Base-by-base conservation (phyloP, 92 coral and sea anemone species). In the Umimayanthus chanpuru region DNA sequence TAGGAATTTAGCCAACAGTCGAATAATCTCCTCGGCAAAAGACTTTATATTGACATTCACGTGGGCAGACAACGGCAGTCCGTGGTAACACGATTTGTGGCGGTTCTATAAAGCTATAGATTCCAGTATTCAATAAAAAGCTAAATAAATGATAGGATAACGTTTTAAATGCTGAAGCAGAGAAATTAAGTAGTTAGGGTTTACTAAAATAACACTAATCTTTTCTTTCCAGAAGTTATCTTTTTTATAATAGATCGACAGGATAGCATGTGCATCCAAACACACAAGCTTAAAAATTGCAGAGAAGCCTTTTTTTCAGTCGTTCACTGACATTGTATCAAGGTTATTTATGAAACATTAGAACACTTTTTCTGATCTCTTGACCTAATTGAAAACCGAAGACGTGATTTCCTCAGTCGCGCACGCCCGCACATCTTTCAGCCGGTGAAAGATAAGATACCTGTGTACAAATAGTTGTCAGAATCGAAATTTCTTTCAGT, bases 331-430 rank as follows among this genome's bases (percentile, higher is more conserved):
- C 50, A 47, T 11, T 25, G 2, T 82, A 39, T 8, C 21, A 82
- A 82, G 77, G 23, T 41, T 44, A 70, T 20, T 43, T 41, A 15
- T 43, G 78, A 71, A 83, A 83, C 41, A 49, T 25, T 7, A 44
- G 78, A 83, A 43, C 55, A 26, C 65, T 44, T 83, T 70, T 43
- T 77, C 43, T 44, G 87, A 29, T 47, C 77, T 83, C 43, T 83
- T 70, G 87, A 70, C 87, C 87, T 71, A 29, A 43, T 47, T 14
- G 26, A 7, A 29, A 83, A 50, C 74, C 43, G 67, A 83, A 71
- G 76, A 66, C 75, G 86, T 81, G 75, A 76, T 78, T 77, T 77
- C 81, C 81, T 25, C 36, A 32, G 36, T 32, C 65, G 38, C 40
- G 41, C 76, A 72, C 76, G 76, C 76, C 40, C 30, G 38, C 76